Base-by-base conservation (phyloP, 2,113 vertebrate genomes). In the Ramphastos sulfuratus region DNA sequence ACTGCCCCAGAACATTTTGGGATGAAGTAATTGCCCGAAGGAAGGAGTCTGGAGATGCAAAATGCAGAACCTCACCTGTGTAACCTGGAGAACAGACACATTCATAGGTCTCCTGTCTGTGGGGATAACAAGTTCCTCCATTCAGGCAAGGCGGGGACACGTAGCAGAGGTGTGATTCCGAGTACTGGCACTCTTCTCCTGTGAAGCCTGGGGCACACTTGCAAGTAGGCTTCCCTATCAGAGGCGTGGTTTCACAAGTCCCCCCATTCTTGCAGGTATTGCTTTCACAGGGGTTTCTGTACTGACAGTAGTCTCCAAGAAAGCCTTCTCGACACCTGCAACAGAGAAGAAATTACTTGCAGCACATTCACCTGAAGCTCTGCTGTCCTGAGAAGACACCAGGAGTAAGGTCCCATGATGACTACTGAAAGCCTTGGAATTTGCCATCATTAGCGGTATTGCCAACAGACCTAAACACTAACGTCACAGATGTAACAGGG, bases 301-400 rank as follows among this genome's bases (percentile, higher is more conserved):
- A 98, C 56, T 99, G 98, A 85, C 99, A 99, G 93, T 99, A 99
- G 70, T 99, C 98, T 66, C 99, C 99, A 90, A 99, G 95, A 90
- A 98, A 99, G 80, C 98, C 99, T 54, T 98, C 96, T 16, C 95
- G 97, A 96, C 99, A 99, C 95, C 99, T 99, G 96, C 33, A 97
- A 85, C 42, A 52, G 77, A 90, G 72, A 66, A 93, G 27, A 31
- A 91, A 20, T 69, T 2, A 73, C 48, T 78, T n/a, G 39, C 1
- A 2, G 37, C 5, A 2, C 8, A 3, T 54, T 46, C 39, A 72
- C 50, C 35, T 7, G 18, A 75, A 86, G 54, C 19, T 42, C 35
- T 13, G n/a, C 4, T 39, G 15, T 5, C 56, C 85, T 67, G 69
- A 56, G 30, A 91, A 83, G 54, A 54, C 10, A 31, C 2, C 65